Percentiles rank a stretch among this genome's conserved stretches.
These are phyloP conservation scores for Crotalus horridus DNA, from an alignment of 2,113 vertebrate genomes.

Conservation along the genomic window DNA sequence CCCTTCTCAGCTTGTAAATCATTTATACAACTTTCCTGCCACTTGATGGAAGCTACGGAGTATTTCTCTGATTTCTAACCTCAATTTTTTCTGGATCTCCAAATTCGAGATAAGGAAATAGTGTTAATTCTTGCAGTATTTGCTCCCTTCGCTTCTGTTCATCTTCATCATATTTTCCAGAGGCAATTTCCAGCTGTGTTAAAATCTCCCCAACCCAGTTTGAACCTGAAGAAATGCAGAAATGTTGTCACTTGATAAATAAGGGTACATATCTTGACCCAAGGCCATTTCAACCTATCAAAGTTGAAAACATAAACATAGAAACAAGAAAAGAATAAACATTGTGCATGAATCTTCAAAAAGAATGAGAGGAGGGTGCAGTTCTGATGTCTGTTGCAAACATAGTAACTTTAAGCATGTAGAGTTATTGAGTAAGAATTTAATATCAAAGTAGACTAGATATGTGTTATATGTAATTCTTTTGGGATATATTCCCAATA, in stretches of 20 bases:
- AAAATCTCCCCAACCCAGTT: constrained; percentile 14
- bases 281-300: background rate
- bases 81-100: constrained; percentile 5
- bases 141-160: background rate
- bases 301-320: background rate
- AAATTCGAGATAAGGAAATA: background rate
- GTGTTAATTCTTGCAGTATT: background rate
- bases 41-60: background rate
- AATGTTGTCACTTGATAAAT: background rate
- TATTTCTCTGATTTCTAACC: background rate
- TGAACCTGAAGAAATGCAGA: background rate
- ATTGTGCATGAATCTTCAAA: background rate
- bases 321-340: background rate
- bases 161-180: constrained; percentile 8
- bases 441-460: background rate
- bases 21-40: background rate
- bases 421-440: background rate
- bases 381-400: background rate
- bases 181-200: background rate
- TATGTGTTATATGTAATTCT: background rate
- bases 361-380: too few species aligned
- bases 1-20: background rate
- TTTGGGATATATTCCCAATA: background rate
- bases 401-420: background rate
- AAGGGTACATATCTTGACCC: background rate